Conservation (phyloP, 1,140 invertebrate genomes). For the Coenobita brevimanus region DNA sequence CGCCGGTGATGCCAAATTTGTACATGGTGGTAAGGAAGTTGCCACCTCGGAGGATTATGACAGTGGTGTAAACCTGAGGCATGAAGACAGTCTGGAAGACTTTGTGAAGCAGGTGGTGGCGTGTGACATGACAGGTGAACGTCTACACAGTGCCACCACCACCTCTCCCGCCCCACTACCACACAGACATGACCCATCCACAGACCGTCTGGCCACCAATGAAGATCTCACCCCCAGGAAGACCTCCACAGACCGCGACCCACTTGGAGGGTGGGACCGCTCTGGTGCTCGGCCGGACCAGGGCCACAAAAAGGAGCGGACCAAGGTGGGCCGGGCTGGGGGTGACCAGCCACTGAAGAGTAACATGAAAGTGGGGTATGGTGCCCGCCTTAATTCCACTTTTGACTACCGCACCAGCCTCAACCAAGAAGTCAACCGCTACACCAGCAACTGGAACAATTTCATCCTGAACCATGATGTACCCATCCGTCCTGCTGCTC, state of each 20-base stretch:
- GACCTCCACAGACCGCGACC: conserved; percentile 27
- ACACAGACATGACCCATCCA: conserved; percentile 5
- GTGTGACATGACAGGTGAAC: conserved; percentile 40
- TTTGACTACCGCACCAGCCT: conserved; percentile 66
- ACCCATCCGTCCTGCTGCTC: conserved; percentile 19
- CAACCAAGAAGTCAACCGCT: conserved; percentile 64
- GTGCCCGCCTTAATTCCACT: conserved; percentile 62
- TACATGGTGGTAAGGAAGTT: conserved; percentile 24
- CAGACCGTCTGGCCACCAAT: not conserved
- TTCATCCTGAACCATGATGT: conserved; percentile 58
- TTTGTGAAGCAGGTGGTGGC: conserved; percentile 52
- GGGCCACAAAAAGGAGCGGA: conserved; percentile 10
- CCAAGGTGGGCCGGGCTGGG: not conserved
- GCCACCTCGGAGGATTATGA: conserved; percentile 68
- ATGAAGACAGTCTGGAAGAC: conserved; percentile 63
- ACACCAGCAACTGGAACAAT: conserved; percentile 67
- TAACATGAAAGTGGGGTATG: conserved; percentile 57
- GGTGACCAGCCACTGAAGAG: conserved; percentile 56
- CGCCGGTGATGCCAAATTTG: no score
- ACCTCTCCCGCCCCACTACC: conserved; percentile 36
- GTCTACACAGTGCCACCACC: conserved; percentile 31
- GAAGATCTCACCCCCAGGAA: conserved; percentile 35
- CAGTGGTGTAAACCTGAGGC: conserved; percentile 66
- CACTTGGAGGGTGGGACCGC: conserved; percentile 36
- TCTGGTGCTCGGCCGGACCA: not conserved